Conservation (phyloP, 2,113 vertebrate genomes). For the Pogona vitticeps region DNA sequence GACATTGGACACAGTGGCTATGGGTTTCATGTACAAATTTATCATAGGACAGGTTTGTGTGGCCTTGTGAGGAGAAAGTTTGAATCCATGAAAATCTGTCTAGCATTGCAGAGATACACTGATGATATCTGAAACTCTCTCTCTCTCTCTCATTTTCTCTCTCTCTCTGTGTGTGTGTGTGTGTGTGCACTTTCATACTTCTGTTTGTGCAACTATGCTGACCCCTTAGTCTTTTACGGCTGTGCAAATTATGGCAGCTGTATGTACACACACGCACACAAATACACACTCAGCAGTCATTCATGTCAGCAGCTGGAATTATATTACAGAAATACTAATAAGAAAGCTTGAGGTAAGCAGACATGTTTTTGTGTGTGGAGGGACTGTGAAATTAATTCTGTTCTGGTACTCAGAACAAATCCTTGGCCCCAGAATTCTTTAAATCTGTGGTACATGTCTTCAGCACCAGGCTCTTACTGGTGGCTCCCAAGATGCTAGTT, state of each 20-base stretch:
- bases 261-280: neutral
- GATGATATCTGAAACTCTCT: too few relatives aligned
- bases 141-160: too few relatives aligned
- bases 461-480: neutral
- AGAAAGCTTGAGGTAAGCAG: neutral
- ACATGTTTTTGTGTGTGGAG: neutral
- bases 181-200: neutral
- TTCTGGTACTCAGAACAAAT: neutral
- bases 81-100: neutral
- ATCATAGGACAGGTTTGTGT: neutral
- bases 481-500: too few relatives aligned
- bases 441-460: neutral
- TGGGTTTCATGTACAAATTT: slow-evolving; percentile 1
- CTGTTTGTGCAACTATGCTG: neutral
- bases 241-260: neutral
- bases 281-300: too few relatives aligned
- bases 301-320: neutral
- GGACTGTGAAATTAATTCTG: neutral
- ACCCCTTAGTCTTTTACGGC: neutral
- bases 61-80: neutral
- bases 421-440: neutral
- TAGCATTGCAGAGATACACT: neutral
- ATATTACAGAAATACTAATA: neutral
- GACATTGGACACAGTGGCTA: neutral
- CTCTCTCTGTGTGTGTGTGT: neutral